Base-by-base conservation (phyloP, 1,140 invertebrate genomes). In the Nasonia giraulti region DNA sequence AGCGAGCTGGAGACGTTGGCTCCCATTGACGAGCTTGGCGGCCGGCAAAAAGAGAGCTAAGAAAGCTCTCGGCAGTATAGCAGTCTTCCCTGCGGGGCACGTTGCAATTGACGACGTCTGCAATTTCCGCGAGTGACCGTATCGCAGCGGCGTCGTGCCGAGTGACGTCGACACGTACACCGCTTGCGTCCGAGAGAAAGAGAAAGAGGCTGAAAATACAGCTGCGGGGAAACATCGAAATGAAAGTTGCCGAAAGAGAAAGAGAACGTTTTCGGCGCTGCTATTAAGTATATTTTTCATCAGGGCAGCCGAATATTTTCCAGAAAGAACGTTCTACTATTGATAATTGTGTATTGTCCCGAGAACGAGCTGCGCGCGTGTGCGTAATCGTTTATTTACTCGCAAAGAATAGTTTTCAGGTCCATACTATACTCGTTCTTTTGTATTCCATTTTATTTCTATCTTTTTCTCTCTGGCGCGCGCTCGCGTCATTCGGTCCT, bases 81-180 rank as follows among this genome's bases (percentile, higher is more conserved):
- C 10, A 82, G 68, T 17, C 6, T 50, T 47, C 85, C 87, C 87
- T 83, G 80, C 85, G 86, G 69, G 86, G 86, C 86, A 87, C 86
- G 83, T 85, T 86, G 86, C 86, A 87, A 88, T 88, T 86, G 85
- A 86, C 87, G 69, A 87, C 79, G 86, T 89, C 83, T 88, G 88
- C 87, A 89, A 88, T 89, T 88, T 88, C 84, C 85, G 23, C 74
- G 85, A 88, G 85, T 87, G 88, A 87, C 86, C 87, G 80, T 88
- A 87, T 86, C 87, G 83, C 76, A 84, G 80, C 86, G 86, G 86
- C 83, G 87, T 87, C 86, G 87, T 55, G 8, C 27, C 68, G 8
- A 71, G 68, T 71, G 68, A 71, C 68, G 68, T 71, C 68, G 68
- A 33, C 68, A 71, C 68, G 68, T 71, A 27, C 68, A 7, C 7